Evolutionary conservation across 2,113 vertebrate species (phyloP).

Genomic region (Hyperopisus bebe): DNA sequence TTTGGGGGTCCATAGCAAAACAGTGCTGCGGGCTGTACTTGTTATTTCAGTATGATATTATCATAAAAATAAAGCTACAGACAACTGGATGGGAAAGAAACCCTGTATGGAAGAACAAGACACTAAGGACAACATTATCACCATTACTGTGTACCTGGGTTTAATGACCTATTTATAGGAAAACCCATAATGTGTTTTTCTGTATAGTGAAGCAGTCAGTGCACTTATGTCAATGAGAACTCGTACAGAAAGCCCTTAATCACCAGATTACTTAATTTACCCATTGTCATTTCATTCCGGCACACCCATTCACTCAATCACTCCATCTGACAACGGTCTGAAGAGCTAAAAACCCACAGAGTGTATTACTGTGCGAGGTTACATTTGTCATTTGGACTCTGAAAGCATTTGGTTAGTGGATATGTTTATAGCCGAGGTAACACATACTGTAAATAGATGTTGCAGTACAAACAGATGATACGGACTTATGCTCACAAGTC

Average conservation of each 20-base stretch:
- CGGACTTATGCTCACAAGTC: not conserved
- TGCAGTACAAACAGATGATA: not conserved
- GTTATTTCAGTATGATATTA: not conserved
- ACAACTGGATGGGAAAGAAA: not conserved
- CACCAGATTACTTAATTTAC: not conserved
- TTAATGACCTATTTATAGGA: not conserved
- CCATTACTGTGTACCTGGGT: not conserved
- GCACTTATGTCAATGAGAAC: not conserved
- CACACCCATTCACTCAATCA: not conserved
- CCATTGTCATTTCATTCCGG: not conserved
- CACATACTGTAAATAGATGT: not conserved
- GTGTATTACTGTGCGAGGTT: not conserved
- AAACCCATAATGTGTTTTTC: not conserved
- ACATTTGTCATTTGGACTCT: not conserved
- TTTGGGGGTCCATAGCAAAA: not conserved
- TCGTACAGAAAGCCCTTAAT: not conserved
- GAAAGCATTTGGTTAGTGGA: not conserved
- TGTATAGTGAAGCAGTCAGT: not conserved
- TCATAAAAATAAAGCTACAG: not conserved
- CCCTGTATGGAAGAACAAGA: not conserved
- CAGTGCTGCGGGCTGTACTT: not conserved
- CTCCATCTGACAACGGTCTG: not conserved
- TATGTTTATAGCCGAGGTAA: constrained; percentile 17
- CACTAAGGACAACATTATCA: not conserved
- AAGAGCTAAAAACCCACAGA: not conserved